These are phyloP conservation scores for Chroicocephalus ridibundus DNA, from an alignment of 2,113 vertebrate genomes.

Conservation along the genomic window DNA sequence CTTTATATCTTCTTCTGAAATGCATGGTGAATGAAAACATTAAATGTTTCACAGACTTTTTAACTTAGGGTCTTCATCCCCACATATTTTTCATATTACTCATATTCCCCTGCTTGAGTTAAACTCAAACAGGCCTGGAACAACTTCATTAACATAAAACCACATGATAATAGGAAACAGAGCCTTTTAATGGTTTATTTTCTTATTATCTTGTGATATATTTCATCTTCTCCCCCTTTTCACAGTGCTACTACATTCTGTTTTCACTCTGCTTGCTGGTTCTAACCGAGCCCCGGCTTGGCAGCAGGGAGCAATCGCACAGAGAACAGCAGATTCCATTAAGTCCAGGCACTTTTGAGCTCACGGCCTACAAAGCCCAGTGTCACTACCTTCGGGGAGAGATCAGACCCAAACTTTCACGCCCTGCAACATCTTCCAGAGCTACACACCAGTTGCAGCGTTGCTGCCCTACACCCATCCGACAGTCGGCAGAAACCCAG, in stretches of 20 bases:
- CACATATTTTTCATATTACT: slow-evolving; percentile 75
- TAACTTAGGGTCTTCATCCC: slow-evolving; percentile 70
- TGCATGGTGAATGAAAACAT: slow-evolving; percentile 63
- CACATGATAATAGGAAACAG: slow-evolving; percentile 77
- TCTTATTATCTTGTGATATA: slow-evolving; percentile 75
- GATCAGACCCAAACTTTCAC: neutral
- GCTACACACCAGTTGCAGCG: rapidly evolving
- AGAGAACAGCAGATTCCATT: neutral
- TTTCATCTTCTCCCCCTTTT: slow-evolving; percentile 66
- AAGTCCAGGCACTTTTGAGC: neutral
- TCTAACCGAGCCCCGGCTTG: neutral
- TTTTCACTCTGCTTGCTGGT: slow-evolving; percentile 41
- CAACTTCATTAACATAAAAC: slow-evolving; percentile 78
- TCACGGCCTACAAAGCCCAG: neutral
- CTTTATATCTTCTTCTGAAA: slow-evolving; percentile 61
- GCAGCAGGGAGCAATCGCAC: neutral
- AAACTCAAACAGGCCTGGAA: slow-evolving; percentile 73
- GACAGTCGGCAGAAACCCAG: neutral
- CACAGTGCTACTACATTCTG: slow-evolving; percentile 67
- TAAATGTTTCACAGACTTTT: slow-evolving; percentile 66
- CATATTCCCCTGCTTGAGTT: slow-evolving; percentile 75
- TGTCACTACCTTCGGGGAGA: rapidly evolving
- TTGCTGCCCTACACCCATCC: rapidly evolving
- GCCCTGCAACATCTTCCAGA: neutral
- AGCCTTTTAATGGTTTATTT: slow-evolving; percentile 76